Conservation (phyloP, 2,888 invertebrate species). For the Heteromyza rotundicornis region DNA sequence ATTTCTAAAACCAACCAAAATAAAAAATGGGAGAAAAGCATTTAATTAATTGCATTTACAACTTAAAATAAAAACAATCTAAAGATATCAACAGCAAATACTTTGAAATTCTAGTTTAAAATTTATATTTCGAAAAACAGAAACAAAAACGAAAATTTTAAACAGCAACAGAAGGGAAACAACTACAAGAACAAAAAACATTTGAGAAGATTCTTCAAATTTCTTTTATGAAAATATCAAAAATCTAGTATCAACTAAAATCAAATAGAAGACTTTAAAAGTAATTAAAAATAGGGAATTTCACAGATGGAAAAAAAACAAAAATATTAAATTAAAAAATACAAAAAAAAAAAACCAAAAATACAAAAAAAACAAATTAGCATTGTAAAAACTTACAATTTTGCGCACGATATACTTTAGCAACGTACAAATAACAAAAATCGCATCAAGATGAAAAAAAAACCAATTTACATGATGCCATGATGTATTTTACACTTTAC, state of each 20-base stretch:
- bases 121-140: too few relatives aligned
- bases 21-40: background rate
- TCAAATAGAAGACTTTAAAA: conserved; percentile 18
- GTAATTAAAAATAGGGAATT: conserved; percentile 23
- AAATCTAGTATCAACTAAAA: background rate
- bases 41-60: background rate
- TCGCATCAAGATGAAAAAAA: background rate
- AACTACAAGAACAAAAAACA: conserved; percentile 12
- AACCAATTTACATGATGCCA: background rate
- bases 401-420: conserved; percentile 22
- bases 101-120: too few relatives aligned
- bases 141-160: conserved; percentile 3
- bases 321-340: too few relatives aligned
- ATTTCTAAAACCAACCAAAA: background rate
- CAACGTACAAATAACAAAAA: conserved; percentile 11
- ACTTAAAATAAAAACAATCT: too few relatives aligned
- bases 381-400: conserved; percentile 2
- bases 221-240: background rate
- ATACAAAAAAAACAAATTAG: background rate
- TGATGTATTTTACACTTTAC: conserved; percentile 5
- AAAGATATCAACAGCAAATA: too few relatives aligned
- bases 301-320: too few relatives aligned
- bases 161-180: conserved; percentile 13
- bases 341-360: conserved; percentile 11
- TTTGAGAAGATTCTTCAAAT: conserved; percentile 18